A percentile compares a stretch with the other conserved stretches of the same genome.
Conservation (phyloP, 2,888 invertebrate species). For the Andricus quercusramuli region DNA sequence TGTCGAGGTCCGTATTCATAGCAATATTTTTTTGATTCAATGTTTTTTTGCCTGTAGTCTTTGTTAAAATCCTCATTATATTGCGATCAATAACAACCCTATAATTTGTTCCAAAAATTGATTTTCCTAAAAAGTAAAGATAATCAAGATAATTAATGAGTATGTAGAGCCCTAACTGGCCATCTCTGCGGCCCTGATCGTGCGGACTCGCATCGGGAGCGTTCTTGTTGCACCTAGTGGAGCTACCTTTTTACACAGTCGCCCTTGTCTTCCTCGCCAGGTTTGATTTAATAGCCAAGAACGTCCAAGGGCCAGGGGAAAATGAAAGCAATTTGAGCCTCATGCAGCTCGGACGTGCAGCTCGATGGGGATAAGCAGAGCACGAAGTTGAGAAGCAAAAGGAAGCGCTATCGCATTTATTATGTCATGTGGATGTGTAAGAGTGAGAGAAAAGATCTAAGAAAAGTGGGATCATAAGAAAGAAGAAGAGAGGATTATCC, state of each 20-base stretch:
- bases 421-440: conserved; percentile 55
- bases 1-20: too few species aligned
- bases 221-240: conserved; percentile 43
- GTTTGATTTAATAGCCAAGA: conserved; percentile 66
- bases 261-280: conserved; percentile 56
- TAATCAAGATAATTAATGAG: background rate
- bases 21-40: too few species aligned
- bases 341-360: conserved; percentile 58
- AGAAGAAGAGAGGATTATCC: conserved; percentile 37
- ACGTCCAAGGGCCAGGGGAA: conserved; percentile 53
- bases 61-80: background rate
- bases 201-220: conserved; percentile 22
- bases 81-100: background rate
- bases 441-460: conserved; percentile 42
- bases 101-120: background rate
- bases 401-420: conserved; percentile 63
- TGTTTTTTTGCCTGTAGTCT: too few species aligned
- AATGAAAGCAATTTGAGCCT: conserved; percentile 67
- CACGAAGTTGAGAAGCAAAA: conserved; percentile 55
- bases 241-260: conserved; percentile 54
- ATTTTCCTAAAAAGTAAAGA: background rate
- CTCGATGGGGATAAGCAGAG: conserved; percentile 54
- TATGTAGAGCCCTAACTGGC: background rate
- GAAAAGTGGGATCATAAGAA: conserved; percentile 43
- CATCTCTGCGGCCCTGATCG: conserved; percentile 14